Evolutionary conservation across 2,888 invertebrate genomes (phyloP).

Genomic region (Tricholauxania praeusta): DNA sequence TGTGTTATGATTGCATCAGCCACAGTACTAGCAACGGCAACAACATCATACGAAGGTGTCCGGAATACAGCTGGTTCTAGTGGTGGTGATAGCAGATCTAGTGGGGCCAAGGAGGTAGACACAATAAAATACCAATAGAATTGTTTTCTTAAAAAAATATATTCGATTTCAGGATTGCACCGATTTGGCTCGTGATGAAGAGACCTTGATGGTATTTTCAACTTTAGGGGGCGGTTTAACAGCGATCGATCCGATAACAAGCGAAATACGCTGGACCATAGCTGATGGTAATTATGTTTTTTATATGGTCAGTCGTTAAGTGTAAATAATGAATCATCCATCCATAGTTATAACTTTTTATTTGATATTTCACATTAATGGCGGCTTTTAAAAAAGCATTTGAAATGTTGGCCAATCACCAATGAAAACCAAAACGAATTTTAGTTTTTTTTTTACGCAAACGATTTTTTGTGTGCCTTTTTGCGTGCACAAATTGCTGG

Average conservation of each 20-base stretch:
- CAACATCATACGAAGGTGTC: slow-evolving; percentile 26
- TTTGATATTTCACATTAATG: too few relatives aligned
- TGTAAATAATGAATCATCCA: slow-evolving; percentile 11
- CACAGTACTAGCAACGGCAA: slow-evolving; percentile 32
- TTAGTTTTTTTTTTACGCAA: too few relatives aligned
- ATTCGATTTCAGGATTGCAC: slow-evolving; percentile 68
- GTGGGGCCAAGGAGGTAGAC: slow-evolving; percentile 15
- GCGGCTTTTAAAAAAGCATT: too few relatives aligned
- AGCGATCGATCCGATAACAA: slow-evolving; percentile 88
- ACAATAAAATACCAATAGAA: neutral
- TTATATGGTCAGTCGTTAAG: neutral
- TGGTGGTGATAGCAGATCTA: neutral
- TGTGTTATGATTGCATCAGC: slow-evolving; percentile 52
- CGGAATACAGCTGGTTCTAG: neutral
- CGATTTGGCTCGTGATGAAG: slow-evolving; percentile 78
- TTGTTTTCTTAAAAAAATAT: neutral
- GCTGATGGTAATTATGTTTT: slow-evolving; percentile 79
- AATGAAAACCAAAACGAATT: too few relatives aligned
- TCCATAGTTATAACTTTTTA: neutral
- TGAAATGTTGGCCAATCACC: too few relatives aligned
- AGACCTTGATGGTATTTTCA: slow-evolving; percentile 85
- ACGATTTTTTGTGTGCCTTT: too few relatives aligned
- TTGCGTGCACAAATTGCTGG: too few relatives aligned
- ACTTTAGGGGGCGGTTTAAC: slow-evolving; percentile 93
- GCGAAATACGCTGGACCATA: slow-evolving; percentile 89